Conservation (phyloP, 1,140 invertebrate genomes). For the Melitaea cinxia region DNA sequence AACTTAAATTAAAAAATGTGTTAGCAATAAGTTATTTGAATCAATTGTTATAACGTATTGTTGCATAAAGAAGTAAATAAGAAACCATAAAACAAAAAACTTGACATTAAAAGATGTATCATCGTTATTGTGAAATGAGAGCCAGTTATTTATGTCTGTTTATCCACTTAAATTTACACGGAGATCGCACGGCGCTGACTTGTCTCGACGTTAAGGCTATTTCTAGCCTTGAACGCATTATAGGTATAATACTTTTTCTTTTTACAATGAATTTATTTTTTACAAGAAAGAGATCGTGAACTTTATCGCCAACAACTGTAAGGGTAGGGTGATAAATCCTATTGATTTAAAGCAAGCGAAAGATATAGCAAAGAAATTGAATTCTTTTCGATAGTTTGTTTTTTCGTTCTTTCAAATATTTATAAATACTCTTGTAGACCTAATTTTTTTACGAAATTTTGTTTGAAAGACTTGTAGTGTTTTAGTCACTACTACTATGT, state of each 20-base stretch:
- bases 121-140: constrained; percentile 7
- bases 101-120: constrained; percentile 4
- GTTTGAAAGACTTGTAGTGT: no score
- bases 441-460: no score
- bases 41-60: neutral
- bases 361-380: neutral
- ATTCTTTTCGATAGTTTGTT: neutral
- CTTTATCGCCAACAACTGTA: constrained; percentile 18
- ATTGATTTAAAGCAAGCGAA: constrained; percentile 5
- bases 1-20: neutral
- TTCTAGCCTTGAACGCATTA: constrained; percentile 16
- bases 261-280: constrained; percentile 14
- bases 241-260: neutral
- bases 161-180: constrained; percentile 7
- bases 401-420: neutral
- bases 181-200: constrained; percentile 10
- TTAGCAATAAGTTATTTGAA: no score
- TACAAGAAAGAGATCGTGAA: neutral
- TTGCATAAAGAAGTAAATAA: neutral
- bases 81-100: constrained; percentile 11
- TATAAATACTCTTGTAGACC: no score
- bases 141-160: constrained; percentile 8
- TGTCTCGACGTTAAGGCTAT: constrained; percentile 17
- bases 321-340: constrained; percentile 3
- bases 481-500: no score